Base-by-base conservation (phyloP, 2,113 vertebrate species). In the Merops nubicus region DNA sequence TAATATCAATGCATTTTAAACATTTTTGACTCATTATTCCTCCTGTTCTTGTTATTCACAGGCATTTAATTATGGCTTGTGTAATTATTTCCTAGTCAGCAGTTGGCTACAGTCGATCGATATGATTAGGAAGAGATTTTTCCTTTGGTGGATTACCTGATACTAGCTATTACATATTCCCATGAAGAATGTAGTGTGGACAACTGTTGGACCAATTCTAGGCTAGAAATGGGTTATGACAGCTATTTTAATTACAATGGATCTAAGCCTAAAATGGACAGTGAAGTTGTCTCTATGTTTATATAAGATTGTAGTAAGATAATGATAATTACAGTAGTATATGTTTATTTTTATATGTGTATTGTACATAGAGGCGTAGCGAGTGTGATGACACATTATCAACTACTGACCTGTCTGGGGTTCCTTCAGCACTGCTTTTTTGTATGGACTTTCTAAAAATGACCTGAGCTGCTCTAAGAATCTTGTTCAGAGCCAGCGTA, bases 141-240 rank as follows among this genome's bases (percentile, higher is more conserved):
- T 77, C 11, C 38, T 78, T 54, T 79, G 56, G 29, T 75, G 40
- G 34, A 5, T 42, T 40, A 74, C n/a, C 40, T 65, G 36, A n/a
- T 40, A 51, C 2, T 21, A 60, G 6, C 10, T 14, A 11, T 51
- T 56, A 10, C 0, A 0, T 51, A 36, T 28, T 60, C n/a, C 36
- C 11, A 1, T 74, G 56, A 48, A 56, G 40, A 47, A 42, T 25
- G 18, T 29, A 36, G 4, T 8, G 15, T 29, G n/a, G 31, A 23
- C 13, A 86, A 42, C 15, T 28, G 43, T n/a, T 73, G 33, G 10
- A 54, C 33, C 23, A 89, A 36, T 74, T 57, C 15, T 29, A 56
- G 33, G 23, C 45, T 87, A 33, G 40, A 62, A 59, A 45, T 42
- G 4, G 31, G 19, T 83, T 47, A 53, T 26, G 34, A 42, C 40